Conservation (phyloP, 2,113 vertebrate species). For the Danionella cerebrum region DNA sequence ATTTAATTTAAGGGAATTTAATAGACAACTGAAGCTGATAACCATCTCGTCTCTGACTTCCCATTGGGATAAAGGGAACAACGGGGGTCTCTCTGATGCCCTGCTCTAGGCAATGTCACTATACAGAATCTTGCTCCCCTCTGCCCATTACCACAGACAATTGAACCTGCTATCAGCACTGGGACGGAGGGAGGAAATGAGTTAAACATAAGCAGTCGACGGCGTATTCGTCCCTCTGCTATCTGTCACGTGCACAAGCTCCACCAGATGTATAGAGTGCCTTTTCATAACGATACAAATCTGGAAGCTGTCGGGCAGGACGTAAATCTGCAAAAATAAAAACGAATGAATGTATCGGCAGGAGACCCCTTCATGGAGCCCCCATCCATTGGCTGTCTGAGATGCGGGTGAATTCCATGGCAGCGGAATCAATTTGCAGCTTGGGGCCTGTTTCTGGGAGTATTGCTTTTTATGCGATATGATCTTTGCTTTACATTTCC, state of each 20-base stretch:
- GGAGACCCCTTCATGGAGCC: background rate
- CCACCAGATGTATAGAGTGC: conserved; percentile 39
- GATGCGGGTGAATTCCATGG: conserved; percentile 36
- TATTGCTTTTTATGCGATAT: conserved; percentile 46
- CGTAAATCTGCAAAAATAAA: conserved; percentile 29
- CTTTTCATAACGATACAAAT: conserved; percentile 44
- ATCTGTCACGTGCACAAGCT: conserved; percentile 19
- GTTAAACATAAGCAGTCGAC: conserved; percentile 35
- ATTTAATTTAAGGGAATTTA: conserved; percentile 50
- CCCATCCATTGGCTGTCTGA: conserved; percentile 18
- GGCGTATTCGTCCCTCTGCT: conserved; percentile 35
- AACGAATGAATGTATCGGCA: conserved; percentile 16
- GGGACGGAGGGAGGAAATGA: conserved; percentile 34
- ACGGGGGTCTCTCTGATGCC: conserved; percentile 6
- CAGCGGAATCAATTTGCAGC: conserved; percentile 47
- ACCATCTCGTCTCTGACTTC: conserved; percentile 40
- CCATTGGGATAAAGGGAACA: conserved; percentile 14
- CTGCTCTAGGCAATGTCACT: conserved; percentile 31
- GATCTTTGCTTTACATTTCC: conserved; percentile 46
- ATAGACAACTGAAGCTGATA: conserved; percentile 43
- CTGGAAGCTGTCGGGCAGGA: conserved; percentile 23
- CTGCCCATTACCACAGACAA: conserved; percentile 37
- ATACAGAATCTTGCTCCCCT: conserved; percentile 16
- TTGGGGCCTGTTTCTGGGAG: conserved; percentile 30
- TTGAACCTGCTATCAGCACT: conserved; percentile 39